phyloP scores from a whole-genome alignment of 2,888 invertebrate genomes.

The Platerodrilus igneus region DNA sequence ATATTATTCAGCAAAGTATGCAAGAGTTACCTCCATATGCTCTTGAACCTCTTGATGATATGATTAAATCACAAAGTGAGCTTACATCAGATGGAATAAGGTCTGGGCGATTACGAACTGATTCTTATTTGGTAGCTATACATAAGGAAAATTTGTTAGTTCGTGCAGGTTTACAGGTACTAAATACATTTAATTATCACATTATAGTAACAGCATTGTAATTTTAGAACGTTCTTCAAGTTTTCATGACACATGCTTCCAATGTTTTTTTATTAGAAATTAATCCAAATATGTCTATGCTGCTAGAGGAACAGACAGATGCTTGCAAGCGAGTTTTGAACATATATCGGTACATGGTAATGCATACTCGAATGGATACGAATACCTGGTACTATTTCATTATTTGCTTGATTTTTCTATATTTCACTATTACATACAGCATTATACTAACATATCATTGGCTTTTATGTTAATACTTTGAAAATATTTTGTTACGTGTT shows the following conservation, averaged over 20 bases:
- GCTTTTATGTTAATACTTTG: no score
- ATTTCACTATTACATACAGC: background rate
- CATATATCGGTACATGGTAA: conserved; percentile 94
- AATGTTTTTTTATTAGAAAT: conserved; percentile 84
- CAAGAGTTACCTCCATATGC: conserved; percentile 78
- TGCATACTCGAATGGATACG: conserved; percentile 91
- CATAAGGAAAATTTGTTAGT: conserved; percentile 74
- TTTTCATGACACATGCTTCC: conserved; percentile 92
- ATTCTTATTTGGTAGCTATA: conserved; percentile 82
- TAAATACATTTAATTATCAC: no score
- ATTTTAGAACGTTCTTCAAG: conserved; percentile 69
- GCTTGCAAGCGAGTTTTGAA: conserved; percentile 93
- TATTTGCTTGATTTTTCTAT: no score
- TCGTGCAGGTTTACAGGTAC: conserved; percentile 74
- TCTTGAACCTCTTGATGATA: conserved; percentile 60
- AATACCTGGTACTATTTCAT: conserved; percentile 74
- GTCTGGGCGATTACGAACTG: conserved; percentile 66
- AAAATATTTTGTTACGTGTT: no score
- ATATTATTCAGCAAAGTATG: conserved; percentile 88
- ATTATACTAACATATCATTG: no score
- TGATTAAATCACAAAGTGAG: conserved; percentile 35
- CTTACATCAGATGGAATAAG: conserved; percentile 26
- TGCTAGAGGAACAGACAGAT: conserved; percentile 90
- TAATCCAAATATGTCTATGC: conserved; percentile 57
- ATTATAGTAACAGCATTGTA: no score